These are phyloP conservation scores for Torymus tubicola DNA, from an alignment of 2,888 invertebrate genomes.

Conservation along the genomic window DNA sequence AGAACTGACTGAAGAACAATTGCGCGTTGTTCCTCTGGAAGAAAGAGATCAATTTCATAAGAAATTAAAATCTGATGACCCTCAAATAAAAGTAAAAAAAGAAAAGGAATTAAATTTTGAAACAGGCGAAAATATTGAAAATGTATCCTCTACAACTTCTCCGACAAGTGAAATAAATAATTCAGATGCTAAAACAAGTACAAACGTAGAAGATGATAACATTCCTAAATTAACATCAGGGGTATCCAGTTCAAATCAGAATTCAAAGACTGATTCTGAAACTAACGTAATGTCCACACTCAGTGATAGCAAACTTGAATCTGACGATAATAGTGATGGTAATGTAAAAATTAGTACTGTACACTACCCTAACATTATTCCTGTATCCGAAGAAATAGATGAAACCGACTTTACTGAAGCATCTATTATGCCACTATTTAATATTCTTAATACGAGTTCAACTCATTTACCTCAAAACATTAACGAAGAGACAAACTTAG, in stretches of 20 bases:
- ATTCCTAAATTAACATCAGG: conserved; percentile 52
- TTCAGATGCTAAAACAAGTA: conserved; percentile 36
- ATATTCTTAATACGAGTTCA: conserved; percentile 46
- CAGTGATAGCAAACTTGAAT: not conserved
- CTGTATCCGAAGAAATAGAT: conserved; percentile 71
- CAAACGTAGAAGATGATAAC: conserved; percentile 56
- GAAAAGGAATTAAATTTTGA: conserved; percentile 62
- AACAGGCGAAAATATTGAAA: conserved; percentile 11
- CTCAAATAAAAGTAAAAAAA: conserved; percentile 57
- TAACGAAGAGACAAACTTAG: not conserved
- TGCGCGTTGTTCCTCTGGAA: conserved; percentile 70
- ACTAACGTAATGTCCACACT: not conserved
- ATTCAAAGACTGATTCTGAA: not conserved
- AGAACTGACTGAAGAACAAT: conserved; percentile 65
- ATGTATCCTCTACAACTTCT: too few species aligned
- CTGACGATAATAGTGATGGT: not conserved
- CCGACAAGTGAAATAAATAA: not conserved
- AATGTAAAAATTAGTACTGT: conserved; percentile 10
- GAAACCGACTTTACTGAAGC: conserved; percentile 59
- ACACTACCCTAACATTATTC: conserved; percentile 67
- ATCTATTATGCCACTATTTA: conserved; percentile 46
- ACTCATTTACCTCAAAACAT: conserved; percentile 35
- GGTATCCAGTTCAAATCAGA: not conserved
- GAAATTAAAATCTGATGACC: conserved; percentile 55
- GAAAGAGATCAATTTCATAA: conserved; percentile 61